Evolutionary conservation across 2,888 invertebrate genomes (phyloP).

Genomic region (Drosophila parthenogenetica): DNA sequence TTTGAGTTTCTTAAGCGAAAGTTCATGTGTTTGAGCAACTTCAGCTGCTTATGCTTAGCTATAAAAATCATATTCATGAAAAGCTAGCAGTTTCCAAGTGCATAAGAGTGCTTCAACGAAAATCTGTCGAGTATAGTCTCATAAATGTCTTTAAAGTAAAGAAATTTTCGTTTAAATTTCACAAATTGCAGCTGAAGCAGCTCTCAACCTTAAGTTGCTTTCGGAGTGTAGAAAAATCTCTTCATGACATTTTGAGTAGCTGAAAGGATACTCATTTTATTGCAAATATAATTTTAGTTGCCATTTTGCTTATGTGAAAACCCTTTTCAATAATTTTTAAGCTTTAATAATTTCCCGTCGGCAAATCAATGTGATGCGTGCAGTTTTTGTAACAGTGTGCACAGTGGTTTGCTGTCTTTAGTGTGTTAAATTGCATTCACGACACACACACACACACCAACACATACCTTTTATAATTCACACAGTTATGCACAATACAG

Average conservation of each 20-base stretch:
- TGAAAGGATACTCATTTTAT: conserved; percentile 11
- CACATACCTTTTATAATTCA: conserved; percentile 38
- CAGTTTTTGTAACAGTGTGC: conserved; percentile 31
- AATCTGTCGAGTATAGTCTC: too few species aligned
- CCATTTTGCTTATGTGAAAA: conserved; percentile 26
- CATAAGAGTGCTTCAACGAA: too few species aligned
- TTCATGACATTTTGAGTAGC: neutral
- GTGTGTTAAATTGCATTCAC: conserved; percentile 58
- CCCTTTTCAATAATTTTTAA: conserved; percentile 39
- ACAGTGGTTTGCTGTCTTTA: conserved; percentile 23
- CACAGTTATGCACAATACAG: conserved; percentile 55
- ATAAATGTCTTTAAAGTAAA: too few species aligned
- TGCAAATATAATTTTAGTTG: conserved; percentile 21
- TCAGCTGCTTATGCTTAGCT: too few species aligned
- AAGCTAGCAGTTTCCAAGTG: too few species aligned
- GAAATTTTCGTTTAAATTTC: too few species aligned
- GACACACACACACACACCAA: conserved; percentile 23
- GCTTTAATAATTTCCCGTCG: neutral
- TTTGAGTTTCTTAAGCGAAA: too few species aligned
- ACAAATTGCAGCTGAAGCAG: neutral
- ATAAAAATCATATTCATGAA: too few species aligned
- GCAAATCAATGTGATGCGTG: conserved; percentile 3
- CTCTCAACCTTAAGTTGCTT: neutral
- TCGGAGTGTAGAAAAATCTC: neutral
- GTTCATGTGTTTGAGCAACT: too few species aligned